Evolutionary conservation across 2,113 vertebrate species (phyloP), one percentile per base, ranked within the genome.

Genomic region (Hiodon tergisus): DNA sequence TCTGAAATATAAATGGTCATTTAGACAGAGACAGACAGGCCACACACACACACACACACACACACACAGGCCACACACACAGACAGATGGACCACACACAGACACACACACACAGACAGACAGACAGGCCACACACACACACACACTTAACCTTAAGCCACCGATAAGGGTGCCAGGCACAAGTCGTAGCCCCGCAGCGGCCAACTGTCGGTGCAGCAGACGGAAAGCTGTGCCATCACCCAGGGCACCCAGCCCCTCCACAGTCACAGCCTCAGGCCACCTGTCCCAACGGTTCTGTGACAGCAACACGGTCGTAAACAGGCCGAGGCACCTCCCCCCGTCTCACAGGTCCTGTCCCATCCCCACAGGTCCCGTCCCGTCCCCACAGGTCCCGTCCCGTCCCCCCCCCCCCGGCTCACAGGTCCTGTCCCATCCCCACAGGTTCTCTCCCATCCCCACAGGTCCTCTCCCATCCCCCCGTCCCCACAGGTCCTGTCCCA

Each of bases 31-130:
- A 48, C 9, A 50, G 55, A 61, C 71, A 61, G 17, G 51, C 57
- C 71, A 73, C 71, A 73, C 59, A 73, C 71, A 63, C 47, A 73
- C 46, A 73, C 31, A 48, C 46, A 73, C 31, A 47, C 5, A 47
- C 6, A 68, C 59, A 68, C 6, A 57, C 10, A 7, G n/a, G n/a
- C n/a, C 62, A n/a, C 54, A 46, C 16, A 72, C 8, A 47, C 17
- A 60, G 1, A 48, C 9, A 50, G 55, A 61, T 55, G 51, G 17
- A 61, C 57, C 71, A 73, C 71, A 73, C 59, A 47, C 5, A 47
- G 6, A 68, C 59, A 68, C 6, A 57, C 10, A 7, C 62, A n/a
- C 54, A 46, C 16, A 72, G 9, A 47, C 17, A 60, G 1, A 48
- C 9, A 50, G 55, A 61, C 71, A 61, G 17, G 51, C 57, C 59